Base-by-base conservation (phyloP, 2,113 vertebrate species). In the Litocranius walleri region DNA sequence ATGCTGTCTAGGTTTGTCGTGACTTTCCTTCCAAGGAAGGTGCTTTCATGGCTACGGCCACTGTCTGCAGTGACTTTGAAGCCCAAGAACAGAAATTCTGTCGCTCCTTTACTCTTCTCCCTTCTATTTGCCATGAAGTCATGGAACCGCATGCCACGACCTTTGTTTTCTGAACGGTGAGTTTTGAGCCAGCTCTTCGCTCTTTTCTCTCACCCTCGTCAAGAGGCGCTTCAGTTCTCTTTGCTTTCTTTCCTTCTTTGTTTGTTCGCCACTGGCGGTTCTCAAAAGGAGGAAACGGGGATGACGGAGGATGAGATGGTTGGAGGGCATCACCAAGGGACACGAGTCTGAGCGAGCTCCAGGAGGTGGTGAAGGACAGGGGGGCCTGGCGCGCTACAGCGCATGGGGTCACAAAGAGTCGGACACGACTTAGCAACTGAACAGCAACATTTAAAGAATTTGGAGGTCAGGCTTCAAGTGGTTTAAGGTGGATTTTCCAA, bases 401-500 rank as follows among this genome's bases (percentile, higher is more conserved):
- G 1, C 19, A 2, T 11, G 10, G 19, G 19, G n/a, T 40, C 67
- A 12, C 67, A 5, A 36, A 36, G 19, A 40, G n/a, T 71, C 67
- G 0, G 19, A 71, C 19, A 1, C 0, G 2, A 40, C 19, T 12
- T 23, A 40, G n/a, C 67, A 71, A 3, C 10, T 23, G 10, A 71
- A 40, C 10, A 40, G 21, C n/a, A 23, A 15, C 54, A 56, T 33
- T 57, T 62, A 52, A 14, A 33, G 78, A n/a, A 17, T 5, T 45
- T 82, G 6, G 6, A 30, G 2, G 25, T 50, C 86, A 92, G 10
- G 10, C 59, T 36, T 59, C 90, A 82, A 83, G 77, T 23, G 19
- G 14, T 50, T 85, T 82, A n/a, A 77, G 43, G 9, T 89, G 21
- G 33, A 45, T 67, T 48, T 93, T 91, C 81, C 48, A 57, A 95